Evolutionary conservation across 1,140 invertebrate genomes (phyloP).

Genomic region (Ladona fulva): DNA sequence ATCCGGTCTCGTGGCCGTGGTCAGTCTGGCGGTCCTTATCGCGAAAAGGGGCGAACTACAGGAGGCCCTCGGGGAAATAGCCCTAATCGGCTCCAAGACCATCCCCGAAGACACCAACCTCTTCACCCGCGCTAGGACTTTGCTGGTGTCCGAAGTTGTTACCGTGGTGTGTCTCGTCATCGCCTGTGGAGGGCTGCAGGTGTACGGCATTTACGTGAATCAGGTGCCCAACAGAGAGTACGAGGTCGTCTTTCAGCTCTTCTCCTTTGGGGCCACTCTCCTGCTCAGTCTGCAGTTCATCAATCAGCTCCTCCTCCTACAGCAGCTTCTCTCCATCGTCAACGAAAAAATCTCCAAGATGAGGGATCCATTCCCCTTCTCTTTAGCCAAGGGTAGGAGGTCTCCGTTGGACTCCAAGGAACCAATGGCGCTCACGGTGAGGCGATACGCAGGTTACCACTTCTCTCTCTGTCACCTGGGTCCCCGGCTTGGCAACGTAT

Average conservation of each 20-base stretch:
- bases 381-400: not conserved
- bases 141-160: not conserved
- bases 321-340: not conserved
- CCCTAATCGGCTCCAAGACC: not conserved
- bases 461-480: not conserved
- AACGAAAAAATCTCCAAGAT: not conserved
- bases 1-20: not conserved
- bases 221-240: not conserved
- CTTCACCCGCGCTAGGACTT: not conserved
- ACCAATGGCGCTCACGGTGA: not conserved
- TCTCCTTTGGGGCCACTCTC: not conserved
- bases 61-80: not conserved
- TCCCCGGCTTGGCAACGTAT: not conserved
- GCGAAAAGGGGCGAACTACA: not conserved
- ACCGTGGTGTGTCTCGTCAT: not conserved
- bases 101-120: not conserved
- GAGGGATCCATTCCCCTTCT: not conserved
- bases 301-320: not conserved
- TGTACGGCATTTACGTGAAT: not conserved
- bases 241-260: not conserved
- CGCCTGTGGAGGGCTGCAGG: not conserved
- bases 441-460: not conserved
- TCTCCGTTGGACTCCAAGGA: not conserved
- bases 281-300: not conserved
- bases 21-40: not conserved